Conservation (phyloP, 2,888 invertebrate species). For the Melieria crassipennis region DNA sequence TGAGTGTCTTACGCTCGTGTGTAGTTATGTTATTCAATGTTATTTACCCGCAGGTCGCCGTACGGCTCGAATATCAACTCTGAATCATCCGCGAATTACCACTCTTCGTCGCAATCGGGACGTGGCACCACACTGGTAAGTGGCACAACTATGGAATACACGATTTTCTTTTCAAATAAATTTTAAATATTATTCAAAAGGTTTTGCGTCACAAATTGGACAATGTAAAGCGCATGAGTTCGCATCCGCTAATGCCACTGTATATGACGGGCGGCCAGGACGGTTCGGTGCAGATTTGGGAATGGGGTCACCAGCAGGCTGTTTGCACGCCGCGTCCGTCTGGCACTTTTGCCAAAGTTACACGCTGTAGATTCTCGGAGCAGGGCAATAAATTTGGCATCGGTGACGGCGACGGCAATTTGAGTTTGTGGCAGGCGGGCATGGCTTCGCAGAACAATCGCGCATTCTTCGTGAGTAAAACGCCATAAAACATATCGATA, state of each 20-base stretch:
- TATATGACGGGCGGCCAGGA: conserved; percentile 96
- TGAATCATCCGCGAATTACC: conserved; percentile 53
- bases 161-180: too few relatives aligned
- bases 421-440: conserved; percentile 94
- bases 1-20: conserved; percentile 45
- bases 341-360: conserved; percentile 95
- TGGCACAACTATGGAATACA: not conserved
- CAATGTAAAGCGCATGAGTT: conserved; percentile 93
- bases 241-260: conserved; percentile 94
- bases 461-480: conserved; percentile 86
- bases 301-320: conserved; percentile 95
- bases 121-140: conserved; percentile 89
- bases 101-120: conserved; percentile 74
- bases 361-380: conserved; percentile 93
- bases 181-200: conserved; percentile 66
- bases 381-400: conserved; percentile 99
- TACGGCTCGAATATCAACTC: conserved; percentile 48
- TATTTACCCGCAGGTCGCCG: conserved; percentile 44
- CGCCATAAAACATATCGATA: not conserved
- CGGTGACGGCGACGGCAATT: conserved; percentile 95
- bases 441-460: conserved; percentile 78
- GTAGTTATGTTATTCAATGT: not conserved
- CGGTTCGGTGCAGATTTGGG: conserved; percentile 96
- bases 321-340: conserved; percentile 91
- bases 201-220: conserved; percentile 93